phyloP scores from a whole-genome alignment of 2,888 invertebrate genomes.

The Amiota mariae region DNA sequence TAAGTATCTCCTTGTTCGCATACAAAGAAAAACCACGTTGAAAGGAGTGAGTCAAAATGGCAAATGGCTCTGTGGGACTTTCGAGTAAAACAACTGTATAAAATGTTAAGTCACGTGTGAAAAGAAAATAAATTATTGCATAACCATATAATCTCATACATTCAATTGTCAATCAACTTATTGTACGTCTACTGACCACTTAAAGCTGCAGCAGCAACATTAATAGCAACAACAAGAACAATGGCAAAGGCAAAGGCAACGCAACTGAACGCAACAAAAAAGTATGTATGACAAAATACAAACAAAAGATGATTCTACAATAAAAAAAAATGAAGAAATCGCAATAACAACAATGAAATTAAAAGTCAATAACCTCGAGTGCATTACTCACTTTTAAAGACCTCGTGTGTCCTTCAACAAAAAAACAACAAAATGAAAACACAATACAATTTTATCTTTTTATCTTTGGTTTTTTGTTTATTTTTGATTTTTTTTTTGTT shows the following conservation, averaged over 20 bases:
- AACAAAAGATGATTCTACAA: slow-evolving; percentile 30
- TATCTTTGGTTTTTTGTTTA: slow-evolving; percentile 43
- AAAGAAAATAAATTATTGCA: slow-evolving; percentile 40
- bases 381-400: slow-evolving; percentile 72
- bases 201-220: too few species aligned
- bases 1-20: too few species aligned
- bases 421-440: slow-evolving; percentile 40
- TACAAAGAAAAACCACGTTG: too few species aligned
- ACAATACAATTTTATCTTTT: neutral
- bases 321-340: slow-evolving; percentile 28
- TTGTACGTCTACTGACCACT: too few species aligned
- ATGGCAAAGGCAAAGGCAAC: slow-evolving; percentile 11
- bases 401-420: slow-evolving; percentile 71
- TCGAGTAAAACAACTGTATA: too few species aligned
- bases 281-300: too few species aligned
- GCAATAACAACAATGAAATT: slow-evolving; percentile 32
- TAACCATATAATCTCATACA: neutral
- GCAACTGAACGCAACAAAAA: slow-evolving; percentile 17
- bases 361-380: slow-evolving; percentile 68
- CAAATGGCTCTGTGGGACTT: too few species aligned
- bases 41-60: too few species aligned
- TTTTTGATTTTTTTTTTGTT: slow-evolving; percentile 54
- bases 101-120: neutral
- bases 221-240: slow-evolving; percentile 41
- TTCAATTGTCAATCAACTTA: too few species aligned